phyloP scores from a whole-genome alignment of 2,113 vertebrate genomes.

The Nothobranchius furzeri region DNA sequence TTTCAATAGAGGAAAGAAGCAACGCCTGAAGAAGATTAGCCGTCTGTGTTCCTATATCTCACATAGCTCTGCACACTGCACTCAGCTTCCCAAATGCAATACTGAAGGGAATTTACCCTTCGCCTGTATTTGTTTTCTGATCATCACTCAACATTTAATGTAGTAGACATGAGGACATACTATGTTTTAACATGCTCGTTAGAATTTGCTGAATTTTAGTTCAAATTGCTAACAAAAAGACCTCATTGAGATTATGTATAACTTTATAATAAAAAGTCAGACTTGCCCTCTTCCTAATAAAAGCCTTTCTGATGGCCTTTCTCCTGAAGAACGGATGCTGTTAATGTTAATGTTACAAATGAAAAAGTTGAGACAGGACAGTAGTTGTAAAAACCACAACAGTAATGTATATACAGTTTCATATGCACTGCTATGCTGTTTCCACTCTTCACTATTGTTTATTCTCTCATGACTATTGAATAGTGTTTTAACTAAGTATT shows the following conservation, averaged over 20 bases:
- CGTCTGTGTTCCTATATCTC: background rate
- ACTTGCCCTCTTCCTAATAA: too few relatives aligned
- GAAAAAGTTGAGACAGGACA: slow-evolving; percentile 17
- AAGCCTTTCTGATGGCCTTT: slow-evolving; percentile 3
- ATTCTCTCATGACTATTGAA: slow-evolving; percentile 42
- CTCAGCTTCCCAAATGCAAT: slow-evolving; percentile 33
- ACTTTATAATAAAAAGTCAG: background rate
- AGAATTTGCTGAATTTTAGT: background rate
- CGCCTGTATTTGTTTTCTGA: slow-evolving; percentile 28
- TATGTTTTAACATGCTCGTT: slow-evolving; percentile 1
- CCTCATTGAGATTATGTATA: background rate
- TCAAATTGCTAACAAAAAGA: background rate
- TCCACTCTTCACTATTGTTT: slow-evolving; percentile 28
- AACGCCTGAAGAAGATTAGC: slow-evolving; percentile 42
- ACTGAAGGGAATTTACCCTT: slow-evolving; percentile 63
- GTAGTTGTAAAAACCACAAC: slow-evolving; percentile 4
- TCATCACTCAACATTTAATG: slow-evolving; percentile 21
- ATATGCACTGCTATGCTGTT: slow-evolving; percentile 43
- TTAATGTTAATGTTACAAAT: slow-evolving; percentile 10
- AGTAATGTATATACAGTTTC: slow-evolving; percentile 66
- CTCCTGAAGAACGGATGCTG: background rate
- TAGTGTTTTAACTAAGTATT: slow-evolving; percentile 54
- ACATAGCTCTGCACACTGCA: slow-evolving; percentile 31
- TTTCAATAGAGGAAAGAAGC: slow-evolving; percentile 80
- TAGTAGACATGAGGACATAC: slow-evolving; percentile 8